These are phyloP conservation scores for Seriola dumerili DNA, from an alignment of 2,113 vertebrate genomes.

Conservation along the genomic window DNA sequence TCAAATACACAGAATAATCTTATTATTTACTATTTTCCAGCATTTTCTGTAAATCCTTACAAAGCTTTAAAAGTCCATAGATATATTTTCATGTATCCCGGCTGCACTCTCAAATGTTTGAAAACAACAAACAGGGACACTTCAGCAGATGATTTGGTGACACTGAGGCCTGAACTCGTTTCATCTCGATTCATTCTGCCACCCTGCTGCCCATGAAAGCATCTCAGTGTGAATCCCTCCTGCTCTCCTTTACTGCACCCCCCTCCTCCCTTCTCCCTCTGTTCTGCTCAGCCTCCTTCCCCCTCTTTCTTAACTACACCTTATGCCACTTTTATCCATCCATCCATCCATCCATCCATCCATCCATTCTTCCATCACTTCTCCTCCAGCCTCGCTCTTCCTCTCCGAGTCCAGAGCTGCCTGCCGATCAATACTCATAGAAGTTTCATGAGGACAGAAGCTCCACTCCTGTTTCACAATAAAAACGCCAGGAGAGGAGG, in stretches of 20 bases:
- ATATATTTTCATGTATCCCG: neutral
- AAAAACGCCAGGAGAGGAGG: conserved; percentile 70
- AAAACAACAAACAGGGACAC: neutral
- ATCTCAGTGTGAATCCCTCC: conserved; percentile 49
- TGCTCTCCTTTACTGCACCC: conserved; percentile 24
- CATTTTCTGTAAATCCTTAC: neutral
- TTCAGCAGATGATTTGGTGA: conserved; percentile 17
- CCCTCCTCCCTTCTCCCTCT: conserved; percentile 7
- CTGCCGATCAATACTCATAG: conserved; percentile 88
- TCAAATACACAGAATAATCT: neutral
- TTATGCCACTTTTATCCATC: conserved; percentile 73
- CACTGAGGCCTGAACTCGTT: conserved; percentile 31
- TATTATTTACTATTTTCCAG: neutral
- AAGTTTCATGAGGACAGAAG: conserved; percentile 89
- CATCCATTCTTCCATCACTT: conserved; percentile 52
- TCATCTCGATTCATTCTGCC: conserved; percentile 42
- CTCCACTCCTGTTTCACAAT: conserved; percentile 88
- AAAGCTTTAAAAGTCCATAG: neutral
- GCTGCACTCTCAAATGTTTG: neutral
- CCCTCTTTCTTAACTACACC: conserved; percentile 67
- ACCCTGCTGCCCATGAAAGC: conserved; percentile 55
- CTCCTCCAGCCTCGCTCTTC: conserved; percentile 48
- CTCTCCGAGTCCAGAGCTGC: conserved; percentile 63
- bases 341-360: conserved; percentile 30
- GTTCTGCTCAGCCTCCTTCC: conserved; percentile 34